Percentiles rank a stretch among this genome's conserved stretches.
Evolutionary conservation across 2,797 vertebrate genomes (phyloP).

Genomic region (Acestrorhynchus altus): DNA sequence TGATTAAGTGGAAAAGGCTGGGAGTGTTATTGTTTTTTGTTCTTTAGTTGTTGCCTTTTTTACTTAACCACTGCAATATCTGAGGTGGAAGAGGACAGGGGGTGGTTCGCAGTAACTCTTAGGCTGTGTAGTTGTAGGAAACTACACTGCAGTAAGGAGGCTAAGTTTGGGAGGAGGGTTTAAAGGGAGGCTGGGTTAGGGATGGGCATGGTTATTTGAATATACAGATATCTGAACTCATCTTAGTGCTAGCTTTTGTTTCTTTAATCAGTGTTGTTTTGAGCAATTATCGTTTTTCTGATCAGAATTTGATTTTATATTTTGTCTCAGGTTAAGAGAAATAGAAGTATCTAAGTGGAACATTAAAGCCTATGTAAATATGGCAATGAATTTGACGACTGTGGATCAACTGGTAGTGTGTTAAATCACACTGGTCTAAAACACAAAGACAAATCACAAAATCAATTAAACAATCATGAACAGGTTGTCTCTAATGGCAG

Average conservation of each 20-base stretch:
- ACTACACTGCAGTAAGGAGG: slow-evolving; percentile 9
- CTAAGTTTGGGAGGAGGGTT: slow-evolving; percentile 2
- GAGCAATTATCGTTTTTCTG: too few relatives aligned
- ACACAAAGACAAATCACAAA: neutral
- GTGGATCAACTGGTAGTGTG: too few relatives aligned
- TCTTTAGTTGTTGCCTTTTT: slow-evolving; percentile 14
- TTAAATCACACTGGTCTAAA: neutral
- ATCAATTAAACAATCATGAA: neutral
- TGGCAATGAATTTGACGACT: too few relatives aligned
- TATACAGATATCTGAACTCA: neutral
- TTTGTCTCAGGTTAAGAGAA: too few relatives aligned
- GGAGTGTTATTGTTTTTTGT: slow-evolving; percentile 36
- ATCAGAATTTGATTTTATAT: too few relatives aligned
- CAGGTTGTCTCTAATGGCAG: neutral
- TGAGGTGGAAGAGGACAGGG: slow-evolving; percentile 5
- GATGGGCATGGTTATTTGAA: neutral
- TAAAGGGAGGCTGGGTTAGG: neutral
- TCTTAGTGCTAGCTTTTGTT: neutral
- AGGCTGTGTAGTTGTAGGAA: neutral
- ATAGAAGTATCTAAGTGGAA: too few relatives aligned
- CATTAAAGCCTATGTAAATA: too few relatives aligned
- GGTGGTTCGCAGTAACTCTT: slow-evolving; percentile 12
- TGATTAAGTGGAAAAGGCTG: slow-evolving; percentile 42
- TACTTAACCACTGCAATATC: slow-evolving; percentile 11
- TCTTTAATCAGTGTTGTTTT: too few relatives aligned